phyloP scores from a whole-genome alignment of 2,888 invertebrate species.

The Lottia scabra region DNA sequence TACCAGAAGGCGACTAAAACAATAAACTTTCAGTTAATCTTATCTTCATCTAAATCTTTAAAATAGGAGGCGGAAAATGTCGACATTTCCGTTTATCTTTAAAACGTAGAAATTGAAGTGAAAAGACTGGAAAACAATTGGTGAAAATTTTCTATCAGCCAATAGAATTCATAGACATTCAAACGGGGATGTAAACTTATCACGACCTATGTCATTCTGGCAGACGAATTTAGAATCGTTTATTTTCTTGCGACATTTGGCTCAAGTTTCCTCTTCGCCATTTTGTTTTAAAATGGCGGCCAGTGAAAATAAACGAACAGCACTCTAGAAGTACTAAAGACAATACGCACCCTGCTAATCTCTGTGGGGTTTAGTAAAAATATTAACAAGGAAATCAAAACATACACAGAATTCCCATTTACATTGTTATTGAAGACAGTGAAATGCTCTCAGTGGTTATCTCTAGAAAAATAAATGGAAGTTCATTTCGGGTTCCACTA shows the following conservation, averaged over 20 bases:
- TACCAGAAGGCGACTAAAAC: too few species aligned
- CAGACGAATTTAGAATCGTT: neutral
- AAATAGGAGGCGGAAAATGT: too few species aligned
- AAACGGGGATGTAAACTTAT: too few species aligned
- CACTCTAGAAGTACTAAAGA: neutral
- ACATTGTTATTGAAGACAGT: neutral
- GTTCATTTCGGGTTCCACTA: too few species aligned
- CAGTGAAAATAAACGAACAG: neutral
- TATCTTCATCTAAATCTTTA: too few species aligned
- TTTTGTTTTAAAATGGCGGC: neutral
- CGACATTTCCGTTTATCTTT: too few species aligned
- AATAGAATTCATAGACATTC: too few species aligned
- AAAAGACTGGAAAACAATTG: too few species aligned
- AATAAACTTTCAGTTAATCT: too few species aligned
- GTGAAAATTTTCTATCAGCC: too few species aligned
- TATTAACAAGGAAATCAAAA: neutral
- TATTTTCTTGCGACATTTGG: slow-evolving; percentile 18
- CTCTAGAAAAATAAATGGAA: neutral
- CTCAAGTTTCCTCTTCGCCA: slow-evolving; percentile 11
- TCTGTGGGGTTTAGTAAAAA: neutral
- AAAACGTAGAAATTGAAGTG: too few species aligned
- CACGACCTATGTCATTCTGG: too few species aligned
- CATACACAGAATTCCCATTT: neutral
- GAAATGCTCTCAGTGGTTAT: neutral
- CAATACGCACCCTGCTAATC: neutral